Evolutionary conservation across 2,113 vertebrate genomes (phyloP), one percentile per base, ranked within the genome.

Genomic region (Burhinus bistriatus): DNA sequence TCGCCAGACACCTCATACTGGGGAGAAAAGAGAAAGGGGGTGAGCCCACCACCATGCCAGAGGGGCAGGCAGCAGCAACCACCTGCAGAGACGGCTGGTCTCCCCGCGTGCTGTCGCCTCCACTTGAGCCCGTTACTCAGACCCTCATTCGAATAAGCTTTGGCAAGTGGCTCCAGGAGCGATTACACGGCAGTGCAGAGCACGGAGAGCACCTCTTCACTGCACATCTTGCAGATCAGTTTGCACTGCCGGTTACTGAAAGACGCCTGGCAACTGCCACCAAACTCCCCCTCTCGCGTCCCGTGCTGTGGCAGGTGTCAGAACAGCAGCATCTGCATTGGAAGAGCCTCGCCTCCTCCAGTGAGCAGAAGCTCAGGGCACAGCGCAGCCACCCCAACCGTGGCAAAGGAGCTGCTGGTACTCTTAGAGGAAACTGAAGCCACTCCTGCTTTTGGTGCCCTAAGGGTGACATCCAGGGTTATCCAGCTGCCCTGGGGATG

Each of bases 1-100:
- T 99, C 99, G 38, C 97, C 99, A 77, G 98, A 99, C 94, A 97
- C 99, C 94, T 98, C 99, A 2, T 98, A 98, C 99, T 99, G 98
- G 11, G 92, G 88, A 91, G 55, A 95, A 82, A 96, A 94, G 61
- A 93, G 65, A 87, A 64, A 84, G 9, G 42, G 52, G 69, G 66
- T 98, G 95, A 97, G 87, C 40, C 5, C 42, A 4, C 20, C 0
- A 8, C 54, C 29, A 11, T 1, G 7, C 51, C 47, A 0, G 15
- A 3, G 40, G 34, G 12, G 49, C 36, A 9, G 62, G 71, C 38
- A 75, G 65, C 75, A 71, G 70, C 66, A 34, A 18, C 69, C n/a
- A 14, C 65, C 47, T 10, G 57, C 1, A 1, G 32, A 65, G 32
- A 54, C 0, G 1, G 19, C 19, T 0, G 0, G 29, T 69, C 19